Conservation (phyloP, 2,113 vertebrate species). For the Entelurus aequoreus region DNA sequence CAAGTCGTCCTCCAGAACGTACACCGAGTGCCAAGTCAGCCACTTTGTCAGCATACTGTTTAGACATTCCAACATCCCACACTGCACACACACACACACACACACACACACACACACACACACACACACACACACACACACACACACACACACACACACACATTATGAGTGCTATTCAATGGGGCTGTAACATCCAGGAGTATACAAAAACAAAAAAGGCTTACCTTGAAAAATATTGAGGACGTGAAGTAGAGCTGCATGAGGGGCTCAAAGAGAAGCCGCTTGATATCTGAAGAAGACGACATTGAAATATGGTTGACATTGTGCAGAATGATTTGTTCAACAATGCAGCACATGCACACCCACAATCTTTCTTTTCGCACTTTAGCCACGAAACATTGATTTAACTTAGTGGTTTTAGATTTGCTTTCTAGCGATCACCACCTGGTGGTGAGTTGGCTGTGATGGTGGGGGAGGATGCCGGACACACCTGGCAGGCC, state of each 20-base stretch:
- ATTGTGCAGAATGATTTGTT: too few relatives aligned
- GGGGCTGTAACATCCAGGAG: too few relatives aligned
- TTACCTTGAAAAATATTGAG: slow-evolving; percentile 89
- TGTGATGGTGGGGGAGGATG: too few relatives aligned
- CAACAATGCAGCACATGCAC: too few relatives aligned
- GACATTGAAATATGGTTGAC: slow-evolving; percentile 14
- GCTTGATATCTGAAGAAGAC: slow-evolving; percentile 73
- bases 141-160: slow-evolving; percentile 8
- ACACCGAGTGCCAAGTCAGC: slow-evolving; percentile 77
- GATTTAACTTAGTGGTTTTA: background rate
- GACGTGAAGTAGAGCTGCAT: slow-evolving; percentile 87
- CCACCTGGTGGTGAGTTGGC: too few relatives aligned
- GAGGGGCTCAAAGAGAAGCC: slow-evolving; percentile 78
- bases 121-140: background rate
- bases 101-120: background rate
- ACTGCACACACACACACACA: slow-evolving; percentile 64
- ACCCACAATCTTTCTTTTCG: too few relatives aligned
- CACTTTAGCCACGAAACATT: background rate
- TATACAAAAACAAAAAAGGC: background rate
- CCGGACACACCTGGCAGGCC: too few relatives aligned
- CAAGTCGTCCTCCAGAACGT: slow-evolving; percentile 61
- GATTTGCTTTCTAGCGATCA: too few relatives aligned
- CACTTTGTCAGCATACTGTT: slow-evolving; percentile 85
- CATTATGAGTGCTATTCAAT: background rate
- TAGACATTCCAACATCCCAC: slow-evolving; percentile 82